Conservation (phyloP, 2,113 vertebrate genomes). For the Anoura caudifer region DNA sequence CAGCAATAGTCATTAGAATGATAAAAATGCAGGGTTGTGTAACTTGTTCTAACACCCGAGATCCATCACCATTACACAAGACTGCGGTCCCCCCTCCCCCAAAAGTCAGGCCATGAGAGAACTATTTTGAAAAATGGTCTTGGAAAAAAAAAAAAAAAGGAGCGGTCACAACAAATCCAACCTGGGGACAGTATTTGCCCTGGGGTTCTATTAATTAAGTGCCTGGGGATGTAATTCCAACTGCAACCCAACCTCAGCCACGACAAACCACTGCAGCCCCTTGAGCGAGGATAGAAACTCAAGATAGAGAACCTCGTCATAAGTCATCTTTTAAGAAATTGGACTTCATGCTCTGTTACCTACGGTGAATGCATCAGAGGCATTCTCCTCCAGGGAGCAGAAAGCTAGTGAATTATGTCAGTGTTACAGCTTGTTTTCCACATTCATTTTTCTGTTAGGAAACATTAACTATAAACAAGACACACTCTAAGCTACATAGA, state of each 20-base stretch:
- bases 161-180: not conserved
- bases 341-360: not conserved
- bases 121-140: conserved; percentile 40
- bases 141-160: not conserved
- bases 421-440: not conserved
- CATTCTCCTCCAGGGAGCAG: not conserved
- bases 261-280: not conserved
- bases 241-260: not conserved
- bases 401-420: not conserved
- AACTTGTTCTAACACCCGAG: conserved; percentile 69
- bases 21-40: conserved; percentile 79
- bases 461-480: not conserved
- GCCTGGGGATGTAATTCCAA: not conserved
- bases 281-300: not conserved
- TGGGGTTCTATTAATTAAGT: not conserved
- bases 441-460: not conserved
- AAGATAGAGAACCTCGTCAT: not conserved
- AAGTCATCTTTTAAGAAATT: not conserved
- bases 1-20: conserved; percentile 74
- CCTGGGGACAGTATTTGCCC: not conserved
- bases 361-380: not conserved
- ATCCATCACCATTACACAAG: conserved; percentile 69
- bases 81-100: not conserved
- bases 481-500: not conserved
- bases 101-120: conserved; percentile 19